Evolutionary conservation across 2,888 invertebrate genomes (phyloP), one percentile per base, ranked within the genome.

Genomic region (Rhyacophila evoluta): DNA sequence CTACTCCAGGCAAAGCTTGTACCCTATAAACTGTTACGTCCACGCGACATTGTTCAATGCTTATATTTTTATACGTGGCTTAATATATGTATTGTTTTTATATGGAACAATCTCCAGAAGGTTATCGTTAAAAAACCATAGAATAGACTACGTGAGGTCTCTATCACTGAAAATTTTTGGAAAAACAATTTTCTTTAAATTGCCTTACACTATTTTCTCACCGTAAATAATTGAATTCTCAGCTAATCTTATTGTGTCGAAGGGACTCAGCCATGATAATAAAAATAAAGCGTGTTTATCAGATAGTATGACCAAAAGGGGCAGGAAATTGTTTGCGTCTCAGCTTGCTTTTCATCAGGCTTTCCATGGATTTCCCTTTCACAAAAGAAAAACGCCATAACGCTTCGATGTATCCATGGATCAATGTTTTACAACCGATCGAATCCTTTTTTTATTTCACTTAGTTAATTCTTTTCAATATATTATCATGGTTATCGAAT

Each of bases 281-380:
- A 55, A 55, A 55, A 55, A 55, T 55, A 55, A 55, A 55, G 55
- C 29, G 6, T 25, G 55, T 55, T 55, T 55, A 25, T 19, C 55
- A 15, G 25, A 55, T 15, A 55, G 19, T 19, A 19, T 15, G 12
- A 19, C 55, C 8, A 8, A 55, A 55, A 25, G 10, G 5, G 5
- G 1, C 19, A 19, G 55, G 19, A 55, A 55, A 55, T 55, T 55
- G 55, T 55, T 55, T 55, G 55, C 25, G 5, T 1, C 55, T 55
- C 55, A 19, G 55, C 55, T 55, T 19, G 25, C 15, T 55, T 55
- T 55, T 55, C 55, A 55, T 55, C 19, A 55, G 8, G 6, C 5
- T 55, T 55, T 55, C 19, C 55, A 19, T 19, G 55, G 55, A 8
- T 1, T 55, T 55, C 25, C 55, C 19, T 55, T 55, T 10, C 55